Base-by-base conservation (phyloP, 2,797 vertebrate genomes). In the Micrastur ruficollis region DNA sequence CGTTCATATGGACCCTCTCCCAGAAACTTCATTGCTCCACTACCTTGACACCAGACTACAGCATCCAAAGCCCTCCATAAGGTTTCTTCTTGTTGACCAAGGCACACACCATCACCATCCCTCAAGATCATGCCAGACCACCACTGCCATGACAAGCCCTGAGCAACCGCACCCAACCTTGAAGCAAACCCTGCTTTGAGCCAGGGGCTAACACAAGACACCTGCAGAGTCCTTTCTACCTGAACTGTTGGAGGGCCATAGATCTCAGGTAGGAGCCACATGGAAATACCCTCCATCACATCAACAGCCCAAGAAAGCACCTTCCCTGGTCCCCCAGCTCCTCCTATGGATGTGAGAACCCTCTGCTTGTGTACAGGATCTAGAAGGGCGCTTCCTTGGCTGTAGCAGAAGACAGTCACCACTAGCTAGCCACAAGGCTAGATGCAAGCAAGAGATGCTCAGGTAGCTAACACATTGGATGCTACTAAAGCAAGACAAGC, bases 281-380 rank as follows among this genome's bases (percentile, higher is more conserved):
- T 0, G 1, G 32, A 91, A 86, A 81, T 31, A 32, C 12, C 55
- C 58, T 86, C 2, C 0, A 42, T 40, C 31, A 67, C 0, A 0
- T 46, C 83, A 73, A 17, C 15, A 47, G 6, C 8, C 12, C 31
- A 59, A 49, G 22, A 47, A 86, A 86, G 23, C 17, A 62, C 11
- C 8, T 58, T 40, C 17, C 9, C 7, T 59, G 5, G 11, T 63
- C 9, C 8, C n/a, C 34, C 58, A 90, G 17, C 42, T 47, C 11
- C 31, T 93, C 6, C 42, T 40, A 8, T 5, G 14, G 23, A 68
- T 36, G 50, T 63, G 55, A 18, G 40, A 73, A 80, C 11, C 17
- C 15, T 44, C n/a, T 80, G 42, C 23, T 44, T n/a, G 14, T 23
- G 44, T 88, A 81, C 2, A 55, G 40, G 25, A 76, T 22, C 27